Conservation (phyloP, 2,113 vertebrate genomes). For the Ailurus styani region DNA sequence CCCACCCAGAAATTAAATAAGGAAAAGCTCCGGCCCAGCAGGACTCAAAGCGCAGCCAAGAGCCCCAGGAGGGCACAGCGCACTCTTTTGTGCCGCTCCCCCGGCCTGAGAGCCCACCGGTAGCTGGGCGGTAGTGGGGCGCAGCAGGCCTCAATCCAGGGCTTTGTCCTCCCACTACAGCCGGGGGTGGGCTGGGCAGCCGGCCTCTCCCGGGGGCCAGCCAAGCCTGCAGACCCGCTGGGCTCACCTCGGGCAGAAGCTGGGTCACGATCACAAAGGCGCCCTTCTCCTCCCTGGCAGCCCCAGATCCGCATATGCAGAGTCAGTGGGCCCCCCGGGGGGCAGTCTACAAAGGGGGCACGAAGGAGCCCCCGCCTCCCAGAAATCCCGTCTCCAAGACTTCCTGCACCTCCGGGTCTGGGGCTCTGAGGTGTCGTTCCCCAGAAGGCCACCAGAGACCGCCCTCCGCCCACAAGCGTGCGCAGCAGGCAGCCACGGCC, state of each 20-base stretch:
- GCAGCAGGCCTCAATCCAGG: not conserved
- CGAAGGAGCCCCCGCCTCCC: too few relatives aligned
- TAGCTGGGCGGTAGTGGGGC: too few relatives aligned
- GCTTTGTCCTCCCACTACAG: not conserved
- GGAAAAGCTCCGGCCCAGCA: not conserved
- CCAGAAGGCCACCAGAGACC: slow-evolving; percentile 46
- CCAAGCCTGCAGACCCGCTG: not conserved
- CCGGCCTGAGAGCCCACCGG: not conserved
- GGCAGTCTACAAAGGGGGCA: not conserved
- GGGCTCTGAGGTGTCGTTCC: not conserved
- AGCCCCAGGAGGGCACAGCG: not conserved
- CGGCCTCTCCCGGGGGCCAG: not conserved
- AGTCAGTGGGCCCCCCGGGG: not conserved
- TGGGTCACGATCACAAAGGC: slow-evolving; percentile 29
- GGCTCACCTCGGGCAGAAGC: not conserved
- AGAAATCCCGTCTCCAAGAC: not conserved
- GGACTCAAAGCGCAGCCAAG: not conserved
- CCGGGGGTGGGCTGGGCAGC: not conserved
- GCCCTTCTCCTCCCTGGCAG: slow-evolving; percentile 10
- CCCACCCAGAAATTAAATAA: not conserved
- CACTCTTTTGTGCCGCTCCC: not conserved
- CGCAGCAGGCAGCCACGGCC: not conserved
- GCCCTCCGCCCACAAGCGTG: not conserved
- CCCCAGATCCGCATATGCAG: not conserved
- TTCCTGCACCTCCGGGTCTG: not conserved